These are phyloP conservation scores for Myotis lucifugus DNA, from an alignment of 2,113 vertebrate species.

Conservation along the genomic window DNA sequence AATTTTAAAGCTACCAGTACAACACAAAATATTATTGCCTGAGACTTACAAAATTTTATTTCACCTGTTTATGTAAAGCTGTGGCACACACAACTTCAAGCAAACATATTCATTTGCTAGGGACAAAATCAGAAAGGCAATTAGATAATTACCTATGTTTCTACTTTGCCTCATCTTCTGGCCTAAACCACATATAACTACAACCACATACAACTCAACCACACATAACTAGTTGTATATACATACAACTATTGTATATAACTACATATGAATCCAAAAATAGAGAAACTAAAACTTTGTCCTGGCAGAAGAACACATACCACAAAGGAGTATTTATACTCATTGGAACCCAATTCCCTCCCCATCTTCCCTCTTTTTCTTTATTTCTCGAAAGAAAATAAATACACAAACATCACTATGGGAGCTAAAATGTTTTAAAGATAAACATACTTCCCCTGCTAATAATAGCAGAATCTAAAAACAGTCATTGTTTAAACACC, in stretches of 20 bases:
- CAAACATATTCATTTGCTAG: slow-evolving; percentile 9
- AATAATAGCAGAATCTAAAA: not conserved
- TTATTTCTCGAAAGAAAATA: slow-evolving; percentile 41
- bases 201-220: not conserved
- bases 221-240: not conserved
- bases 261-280: not conserved
- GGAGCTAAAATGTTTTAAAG: not conserved
- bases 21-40: slow-evolving; percentile 37
- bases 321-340: not conserved
- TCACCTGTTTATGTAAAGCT: slow-evolving; percentile 25
- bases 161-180: not conserved
- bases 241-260: not conserved
- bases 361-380: not conserved
- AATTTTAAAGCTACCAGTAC: slow-evolving; percentile 46
- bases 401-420: not conserved
- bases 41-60: slow-evolving; percentile 12
- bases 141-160: not conserved
- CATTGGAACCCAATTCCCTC: not conserved
- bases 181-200: slow-evolving; percentile 15
- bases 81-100: not conserved
- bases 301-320: not conserved
- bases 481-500: not conserved
- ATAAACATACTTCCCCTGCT: not conserved
- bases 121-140: slow-evolving; percentile 17
- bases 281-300: not conserved